Evolutionary conservation across 2,113 vertebrate species (phyloP), one percentile per base, ranked within the genome.

Genomic region (Dipodomys merriami): DNA sequence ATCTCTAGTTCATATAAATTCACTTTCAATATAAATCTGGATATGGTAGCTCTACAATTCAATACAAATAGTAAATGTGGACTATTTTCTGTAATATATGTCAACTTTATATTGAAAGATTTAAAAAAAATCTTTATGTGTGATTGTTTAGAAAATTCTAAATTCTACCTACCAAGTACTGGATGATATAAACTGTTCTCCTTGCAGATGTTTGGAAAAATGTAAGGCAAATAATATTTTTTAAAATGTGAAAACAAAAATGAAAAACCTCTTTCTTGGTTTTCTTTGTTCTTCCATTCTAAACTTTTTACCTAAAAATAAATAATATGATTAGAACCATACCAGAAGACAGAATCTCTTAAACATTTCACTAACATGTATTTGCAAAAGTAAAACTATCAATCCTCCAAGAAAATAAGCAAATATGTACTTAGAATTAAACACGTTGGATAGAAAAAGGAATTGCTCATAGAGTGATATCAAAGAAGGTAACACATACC

Each of bases 261-360:
- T 89, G 99, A 99, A 97, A 99, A 99, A 97, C 99, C 99, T 91
- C 98, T 99, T 97, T 99, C 99, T 92, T 99, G 99, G 96, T 99
- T 99, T 97, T 99, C 99, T 97, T 99, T 99, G 97, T 99, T 99
- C 95, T 99, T 99, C 99, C 99, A 99, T 98, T 99, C 99, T 92
- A 99, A 99, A 98, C 99, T 99, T 96, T 99, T 99, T 81, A 99
- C 99, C 99, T 99, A 98, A 88, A 96, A 97, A 79, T 85, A 96
- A 15, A 97, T 27, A 91, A 86, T 1, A 87, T 25, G 60, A 93
- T 92, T 85, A 97, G 74, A 94, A 94, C 94, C 30, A 93, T 78
- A 33, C 16, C 68, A 86, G 20, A 18, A 95, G 49, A 88, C 16
- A 91, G 27, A 95, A 83, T 92, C 33, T 35, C 20, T 76, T 90